Evolutionary conservation across 2,797 vertebrate species (phyloP).

Genomic region (Cryptoblepharus egeriae): DNA sequence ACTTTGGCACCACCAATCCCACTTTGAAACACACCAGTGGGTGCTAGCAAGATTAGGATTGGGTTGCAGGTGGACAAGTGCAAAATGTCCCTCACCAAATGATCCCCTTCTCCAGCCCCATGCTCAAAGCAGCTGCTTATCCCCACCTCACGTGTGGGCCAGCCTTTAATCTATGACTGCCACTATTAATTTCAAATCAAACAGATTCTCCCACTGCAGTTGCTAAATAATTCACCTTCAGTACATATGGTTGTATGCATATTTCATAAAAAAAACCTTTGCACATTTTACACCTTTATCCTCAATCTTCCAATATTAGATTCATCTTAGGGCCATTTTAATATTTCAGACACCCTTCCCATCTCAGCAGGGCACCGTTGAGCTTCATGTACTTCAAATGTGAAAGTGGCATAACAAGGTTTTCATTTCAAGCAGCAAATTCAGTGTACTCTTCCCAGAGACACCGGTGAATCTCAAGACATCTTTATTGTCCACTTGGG

Average conservation of each 20-base stretch:
- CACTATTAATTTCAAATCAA: neutral
- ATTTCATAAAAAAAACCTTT: neutral
- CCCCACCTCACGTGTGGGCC: no score
- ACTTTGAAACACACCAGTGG: no score
- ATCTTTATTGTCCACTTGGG: conserved; percentile 7
- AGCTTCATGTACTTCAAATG: conserved; percentile 26
- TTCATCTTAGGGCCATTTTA: conserved; percentile 19
- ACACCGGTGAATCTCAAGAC: conserved; percentile 18
- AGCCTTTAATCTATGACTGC: neutral
- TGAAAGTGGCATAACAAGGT: conserved; percentile 12
- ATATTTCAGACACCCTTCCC: conserved; percentile 38
- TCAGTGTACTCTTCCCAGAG: neutral
- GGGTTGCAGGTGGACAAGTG: no score
- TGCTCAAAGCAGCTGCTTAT: no score
- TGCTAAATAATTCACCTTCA: neutral
- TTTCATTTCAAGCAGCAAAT: conserved; percentile 43
- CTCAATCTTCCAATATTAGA: neutral
- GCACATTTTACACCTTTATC: neutral
- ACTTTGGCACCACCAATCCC: no score
- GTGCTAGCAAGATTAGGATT: no score
- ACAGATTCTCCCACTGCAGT: neutral
- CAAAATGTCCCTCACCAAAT: no score
- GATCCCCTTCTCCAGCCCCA: no score
- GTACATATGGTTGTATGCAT: neutral
- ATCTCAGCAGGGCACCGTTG: neutral